A percentile compares a stretch with the other conserved stretches of the same genome.
phyloP scores from a whole-genome alignment of 1,140 invertebrate genomes.

The Conus betulinus region DNA sequence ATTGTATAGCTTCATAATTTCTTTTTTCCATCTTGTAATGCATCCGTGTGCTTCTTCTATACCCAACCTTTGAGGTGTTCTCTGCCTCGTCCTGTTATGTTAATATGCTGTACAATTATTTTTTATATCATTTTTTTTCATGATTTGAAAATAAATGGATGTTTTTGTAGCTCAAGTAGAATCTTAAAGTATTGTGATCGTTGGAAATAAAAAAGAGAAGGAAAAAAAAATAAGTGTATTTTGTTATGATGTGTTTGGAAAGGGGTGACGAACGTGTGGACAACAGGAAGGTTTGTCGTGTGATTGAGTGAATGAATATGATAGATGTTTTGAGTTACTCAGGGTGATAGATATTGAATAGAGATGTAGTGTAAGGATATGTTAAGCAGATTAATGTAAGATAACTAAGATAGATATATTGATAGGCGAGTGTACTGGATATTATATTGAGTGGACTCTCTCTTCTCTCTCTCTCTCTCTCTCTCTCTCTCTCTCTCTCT shows the following conservation, averaged over 20 bases:
- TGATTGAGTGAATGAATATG: too few species aligned
- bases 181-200: conserved; percentile 18
- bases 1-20: too few species aligned
- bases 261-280: not conserved
- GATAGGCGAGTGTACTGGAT: too few species aligned
- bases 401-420: too few species aligned
- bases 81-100: not conserved
- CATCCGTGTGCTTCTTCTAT: not conserved
- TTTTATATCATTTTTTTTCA: not conserved
- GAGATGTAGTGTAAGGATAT: too few species aligned
- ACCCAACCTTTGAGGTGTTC: not conserved
- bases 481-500: too few species aligned
- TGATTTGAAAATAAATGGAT: not conserved
- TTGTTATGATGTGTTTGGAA: not conserved
- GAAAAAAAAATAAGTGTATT: not conserved
- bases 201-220: conserved; percentile 4
- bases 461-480: too few species aligned
- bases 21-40: not conserved
- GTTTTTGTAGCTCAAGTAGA: conserved; percentile 20
- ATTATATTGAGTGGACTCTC: too few species aligned
- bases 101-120: conserved; percentile 13
- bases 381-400: too few species aligned
- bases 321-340: too few species aligned
- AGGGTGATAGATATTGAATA: too few species aligned
- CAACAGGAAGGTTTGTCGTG: too few species aligned